Conservation (phyloP, 2,888 invertebrate species). For the Diachrysia chrysitis region DNA sequence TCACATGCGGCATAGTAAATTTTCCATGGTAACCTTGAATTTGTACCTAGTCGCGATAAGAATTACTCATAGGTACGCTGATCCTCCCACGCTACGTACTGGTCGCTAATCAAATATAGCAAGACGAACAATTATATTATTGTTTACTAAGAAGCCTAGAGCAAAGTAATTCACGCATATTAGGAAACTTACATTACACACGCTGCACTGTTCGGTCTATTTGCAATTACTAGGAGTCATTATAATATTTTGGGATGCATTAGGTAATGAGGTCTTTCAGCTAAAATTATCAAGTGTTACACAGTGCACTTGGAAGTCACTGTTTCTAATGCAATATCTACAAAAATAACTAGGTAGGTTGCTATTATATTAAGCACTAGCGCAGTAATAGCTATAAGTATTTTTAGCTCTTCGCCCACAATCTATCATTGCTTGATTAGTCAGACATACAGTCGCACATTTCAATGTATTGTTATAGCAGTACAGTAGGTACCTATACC, state of each 20-base stretch:
- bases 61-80: conserved; percentile 70
- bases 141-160: conserved; percentile 33
- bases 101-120: conserved; percentile 64
- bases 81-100: conserved; percentile 66
- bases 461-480: conserved; percentile 53
- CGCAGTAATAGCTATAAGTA: conserved; percentile 35
- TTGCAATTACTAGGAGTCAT: not conserved
- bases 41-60: conserved; percentile 68
- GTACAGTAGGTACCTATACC: conserved; percentile 53
- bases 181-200: conserved; percentile 18
- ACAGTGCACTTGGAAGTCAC: conserved; percentile 42
- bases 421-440: conserved; percentile 64
- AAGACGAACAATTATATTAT: conserved; percentile 58
- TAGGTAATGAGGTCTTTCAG: conserved; percentile 20
- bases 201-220: not conserved
- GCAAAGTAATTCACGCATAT: conserved; percentile 24
- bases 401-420: conserved; percentile 67
- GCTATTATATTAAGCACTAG: conserved; percentile 26
- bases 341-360: not conserved
- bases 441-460: conserved; percentile 52
- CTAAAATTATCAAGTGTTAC: conserved; percentile 40
- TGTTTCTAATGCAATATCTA: conserved; percentile 41
- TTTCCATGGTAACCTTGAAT: conserved; percentile 77
- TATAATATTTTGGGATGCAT: conserved; percentile 26
- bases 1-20: conserved; percentile 61